A percentile compares a stretch with the other conserved stretches of the same genome.
Conservation (phyloP, 1,140 invertebrate species). For the Lucilia cuprina region DNA sequence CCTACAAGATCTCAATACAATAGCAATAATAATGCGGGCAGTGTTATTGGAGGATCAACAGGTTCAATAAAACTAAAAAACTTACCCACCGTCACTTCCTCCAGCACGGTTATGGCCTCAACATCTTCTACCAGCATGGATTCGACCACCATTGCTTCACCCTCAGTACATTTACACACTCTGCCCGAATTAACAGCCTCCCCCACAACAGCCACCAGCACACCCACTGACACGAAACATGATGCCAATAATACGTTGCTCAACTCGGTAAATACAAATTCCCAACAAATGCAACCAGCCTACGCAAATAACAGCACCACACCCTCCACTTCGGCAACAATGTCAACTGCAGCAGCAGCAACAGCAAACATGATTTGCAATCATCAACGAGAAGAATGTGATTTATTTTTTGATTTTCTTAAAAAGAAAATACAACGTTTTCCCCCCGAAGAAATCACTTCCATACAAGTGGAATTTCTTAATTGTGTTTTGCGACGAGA, state of each 20-base stretch:
- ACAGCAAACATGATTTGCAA: background rate
- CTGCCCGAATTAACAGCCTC: background rate
- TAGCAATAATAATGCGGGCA: slow-evolving; percentile 7
- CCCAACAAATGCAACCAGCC: background rate
- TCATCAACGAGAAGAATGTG: slow-evolving; percentile 52
- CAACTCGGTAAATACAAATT: background rate
- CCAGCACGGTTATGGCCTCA: background rate
- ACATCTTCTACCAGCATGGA: background rate
- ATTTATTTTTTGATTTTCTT: slow-evolving; percentile 59
- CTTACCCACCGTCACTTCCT: slow-evolving; percentile 29
- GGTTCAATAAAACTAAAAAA: slow-evolving; percentile 29
- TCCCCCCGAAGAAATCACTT: slow-evolving; percentile 54
- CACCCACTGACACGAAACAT: background rate
- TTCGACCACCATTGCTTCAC: background rate
- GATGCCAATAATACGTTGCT: background rate
- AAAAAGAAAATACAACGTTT: slow-evolving; percentile 60
- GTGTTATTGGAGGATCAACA: slow-evolving; percentile 37
- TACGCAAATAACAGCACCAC: background rate
- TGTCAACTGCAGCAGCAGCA: background rate
- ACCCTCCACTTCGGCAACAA: background rate
- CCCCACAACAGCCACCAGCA: background rate
- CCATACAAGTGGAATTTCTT: slow-evolving; percentile 59
- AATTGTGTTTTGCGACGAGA: slow-evolving; percentile 57
- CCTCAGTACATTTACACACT: background rate
- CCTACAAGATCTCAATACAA: background rate